phyloP scores from a whole-genome alignment of 2,797 vertebrate genomes.

The Enteromius radiatus region DNA sequence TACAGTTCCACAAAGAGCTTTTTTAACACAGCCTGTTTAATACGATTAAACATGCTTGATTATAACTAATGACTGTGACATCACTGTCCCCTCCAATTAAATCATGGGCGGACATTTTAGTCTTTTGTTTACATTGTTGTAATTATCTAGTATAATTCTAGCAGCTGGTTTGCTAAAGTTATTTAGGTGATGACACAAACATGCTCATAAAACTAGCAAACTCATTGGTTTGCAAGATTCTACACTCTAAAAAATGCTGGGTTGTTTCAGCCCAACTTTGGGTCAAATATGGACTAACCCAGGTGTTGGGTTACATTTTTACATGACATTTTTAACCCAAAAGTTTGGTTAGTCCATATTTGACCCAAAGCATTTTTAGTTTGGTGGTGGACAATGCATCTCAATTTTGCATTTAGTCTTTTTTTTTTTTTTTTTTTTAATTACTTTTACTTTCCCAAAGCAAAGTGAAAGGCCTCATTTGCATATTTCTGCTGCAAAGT shows the following conservation, averaged over 20 bases:
- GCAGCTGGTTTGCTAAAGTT: background rate
- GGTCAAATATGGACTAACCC: no score
- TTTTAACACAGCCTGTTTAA: background rate
- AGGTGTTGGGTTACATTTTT: no score
- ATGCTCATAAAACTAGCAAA: background rate
- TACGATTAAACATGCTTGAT: background rate
- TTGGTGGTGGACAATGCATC: background rate
- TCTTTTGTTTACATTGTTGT: background rate
- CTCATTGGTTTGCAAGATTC: background rate
- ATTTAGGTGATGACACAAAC: background rate
- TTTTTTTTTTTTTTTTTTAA: no score
- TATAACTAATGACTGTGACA: background rate
- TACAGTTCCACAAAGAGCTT: constrained; percentile 20
- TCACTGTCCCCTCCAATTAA: background rate
- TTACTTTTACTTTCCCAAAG: no score
- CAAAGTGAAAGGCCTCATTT: background rate
- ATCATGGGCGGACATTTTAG: background rate
- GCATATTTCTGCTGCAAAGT: background rate
- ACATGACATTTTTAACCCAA: no score
- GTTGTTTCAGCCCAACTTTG: no score
- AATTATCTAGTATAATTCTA: background rate
- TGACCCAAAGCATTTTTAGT: no score
- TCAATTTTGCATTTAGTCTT: background rate
- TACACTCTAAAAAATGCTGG: no score
- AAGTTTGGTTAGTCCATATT: no score